phyloP scores from a whole-genome alignment of 2,113 vertebrate species.

The Ceyx melanurus region DNA sequence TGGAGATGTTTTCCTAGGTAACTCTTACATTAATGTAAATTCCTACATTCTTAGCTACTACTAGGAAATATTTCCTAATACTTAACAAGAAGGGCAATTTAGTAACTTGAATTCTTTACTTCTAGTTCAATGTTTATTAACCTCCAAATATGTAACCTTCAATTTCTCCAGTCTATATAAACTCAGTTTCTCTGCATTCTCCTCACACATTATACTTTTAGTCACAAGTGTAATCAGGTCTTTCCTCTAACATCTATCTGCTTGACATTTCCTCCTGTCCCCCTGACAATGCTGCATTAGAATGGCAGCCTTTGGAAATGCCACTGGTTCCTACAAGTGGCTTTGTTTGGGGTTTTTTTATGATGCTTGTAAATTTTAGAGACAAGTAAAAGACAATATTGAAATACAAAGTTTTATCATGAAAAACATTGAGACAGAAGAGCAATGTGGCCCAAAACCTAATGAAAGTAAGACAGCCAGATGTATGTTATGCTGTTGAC shows the following conservation, averaged over 20 bases:
- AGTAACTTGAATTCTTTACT: neutral
- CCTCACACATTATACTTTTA: neutral
- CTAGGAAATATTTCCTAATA: neutral
- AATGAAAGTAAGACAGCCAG: neutral
- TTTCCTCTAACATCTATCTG: neutral
- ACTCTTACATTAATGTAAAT: neutral
- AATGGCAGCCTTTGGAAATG: neutral
- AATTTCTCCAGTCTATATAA: neutral
- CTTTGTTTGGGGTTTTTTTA: neutral
- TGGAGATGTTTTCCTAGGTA: neutral
- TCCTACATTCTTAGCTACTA: neutral
- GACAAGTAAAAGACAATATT: neutral
- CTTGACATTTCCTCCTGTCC: neutral
- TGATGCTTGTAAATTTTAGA: neutral
- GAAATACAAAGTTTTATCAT: neutral
- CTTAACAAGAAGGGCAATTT: neutral
- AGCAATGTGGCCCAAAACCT: rapidly evolving
- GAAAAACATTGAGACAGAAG: neutral
- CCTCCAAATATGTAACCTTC: neutral
- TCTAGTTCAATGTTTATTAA: neutral
- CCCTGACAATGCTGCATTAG: neutral
- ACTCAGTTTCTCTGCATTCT: neutral
- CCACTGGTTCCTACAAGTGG: neutral
- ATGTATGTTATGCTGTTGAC: neutral
- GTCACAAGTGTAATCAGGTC: neutral